Conservation (phyloP, 2,797 vertebrate genomes). For the Podargus strigoides region DNA sequence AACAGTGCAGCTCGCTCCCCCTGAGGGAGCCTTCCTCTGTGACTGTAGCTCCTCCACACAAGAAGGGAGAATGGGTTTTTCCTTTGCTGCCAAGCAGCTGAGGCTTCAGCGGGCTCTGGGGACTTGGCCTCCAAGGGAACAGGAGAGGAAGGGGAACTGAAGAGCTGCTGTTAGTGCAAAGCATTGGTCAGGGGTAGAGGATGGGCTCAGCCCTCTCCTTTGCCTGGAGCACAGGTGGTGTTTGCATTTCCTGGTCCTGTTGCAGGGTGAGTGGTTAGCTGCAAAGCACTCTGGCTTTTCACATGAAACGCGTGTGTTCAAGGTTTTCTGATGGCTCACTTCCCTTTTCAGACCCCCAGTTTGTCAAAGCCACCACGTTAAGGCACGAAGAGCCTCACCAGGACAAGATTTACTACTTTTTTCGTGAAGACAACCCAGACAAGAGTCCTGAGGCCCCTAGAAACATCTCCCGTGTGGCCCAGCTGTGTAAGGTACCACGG, state of each 20-base stretch:
- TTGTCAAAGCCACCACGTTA: constrained; percentile 73
- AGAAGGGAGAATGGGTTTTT: not conserved
- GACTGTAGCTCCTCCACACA: accelerated
- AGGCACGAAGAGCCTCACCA: constrained; percentile 65
- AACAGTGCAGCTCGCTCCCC: not conserved
- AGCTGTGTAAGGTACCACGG: constrained; percentile 71
- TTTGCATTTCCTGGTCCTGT: not conserved
- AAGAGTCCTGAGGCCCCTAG: constrained; percentile 70
- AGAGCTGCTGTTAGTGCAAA: accelerated
- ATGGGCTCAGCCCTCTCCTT: not conserved
- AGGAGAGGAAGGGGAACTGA: not conserved
- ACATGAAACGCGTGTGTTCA: not conserved
- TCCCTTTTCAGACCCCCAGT: constrained; percentile 68
- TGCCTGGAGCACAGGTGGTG: accelerated
- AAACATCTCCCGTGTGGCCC: constrained; percentile 75
- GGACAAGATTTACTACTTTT: constrained; percentile 78
- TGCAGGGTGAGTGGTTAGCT: not conserved
- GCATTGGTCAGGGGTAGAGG: no score
- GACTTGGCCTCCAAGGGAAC: not conserved
- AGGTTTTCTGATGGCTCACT: not conserved
- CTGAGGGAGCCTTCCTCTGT: accelerated
- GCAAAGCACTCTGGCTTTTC: not conserved
- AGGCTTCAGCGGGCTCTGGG: no score
- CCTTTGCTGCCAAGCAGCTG: not conserved
- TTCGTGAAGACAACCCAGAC: constrained; percentile 75